Evolutionary conservation across 2,888 invertebrate species (phyloP).

Genomic region (Heliconius ethilla): DNA sequence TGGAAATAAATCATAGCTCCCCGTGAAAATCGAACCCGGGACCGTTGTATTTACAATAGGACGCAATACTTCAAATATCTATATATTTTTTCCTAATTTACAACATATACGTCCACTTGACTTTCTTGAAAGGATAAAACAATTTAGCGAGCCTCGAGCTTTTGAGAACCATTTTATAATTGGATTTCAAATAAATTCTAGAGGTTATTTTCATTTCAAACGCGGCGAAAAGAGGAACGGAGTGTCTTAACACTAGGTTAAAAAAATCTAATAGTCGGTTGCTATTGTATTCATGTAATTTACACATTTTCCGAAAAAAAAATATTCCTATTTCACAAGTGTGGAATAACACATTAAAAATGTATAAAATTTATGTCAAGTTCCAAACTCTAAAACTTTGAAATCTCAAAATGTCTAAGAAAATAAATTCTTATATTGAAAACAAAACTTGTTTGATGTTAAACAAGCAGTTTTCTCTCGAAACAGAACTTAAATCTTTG

Average conservation of each 20-base stretch:
- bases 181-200: constrained; percentile 1
- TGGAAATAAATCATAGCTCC: too few relatives aligned
- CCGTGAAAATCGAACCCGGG: too few relatives aligned
- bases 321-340: too few relatives aligned
- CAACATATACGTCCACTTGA: not conserved
- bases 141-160: constrained; percentile 4
- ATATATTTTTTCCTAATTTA: not conserved
- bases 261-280: too few relatives aligned
- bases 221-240: too few relatives aligned
- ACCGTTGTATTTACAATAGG: too few relatives aligned
- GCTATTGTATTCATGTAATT: too few relatives aligned
- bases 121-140: constrained; percentile 10
- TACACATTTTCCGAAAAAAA: too few relatives aligned
- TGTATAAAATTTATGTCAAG: not conserved
- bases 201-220: not conserved
- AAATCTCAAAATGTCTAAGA: not conserved
- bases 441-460: not conserved
- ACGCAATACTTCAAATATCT: too few relatives aligned
- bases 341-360: not conserved
- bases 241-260: too few relatives aligned
- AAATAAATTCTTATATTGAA: constrained; percentile 10
- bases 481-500: constrained; percentile 28
- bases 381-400: not conserved
- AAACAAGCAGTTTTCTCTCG: constrained; percentile 22
- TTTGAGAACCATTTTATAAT: constrained; percentile 7